Conservation (phyloP, 1,140 invertebrate species). For the Portunus trituberculatus region DNA sequence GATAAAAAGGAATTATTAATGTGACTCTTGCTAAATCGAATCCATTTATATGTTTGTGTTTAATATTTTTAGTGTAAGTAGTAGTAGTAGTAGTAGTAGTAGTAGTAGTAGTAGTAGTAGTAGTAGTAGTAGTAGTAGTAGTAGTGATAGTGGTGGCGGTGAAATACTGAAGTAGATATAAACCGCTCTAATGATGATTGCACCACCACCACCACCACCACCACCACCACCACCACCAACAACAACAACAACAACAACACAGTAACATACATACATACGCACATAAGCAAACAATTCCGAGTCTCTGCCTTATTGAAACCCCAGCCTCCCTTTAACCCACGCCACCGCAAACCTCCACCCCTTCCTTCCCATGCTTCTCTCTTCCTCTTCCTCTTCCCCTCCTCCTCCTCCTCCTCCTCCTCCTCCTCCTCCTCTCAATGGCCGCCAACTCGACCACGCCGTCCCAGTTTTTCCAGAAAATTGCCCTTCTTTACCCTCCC, state of each 20-base stretch:
- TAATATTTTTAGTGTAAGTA: not conserved
- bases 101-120: slow-evolving; percentile 12
- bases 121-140: not conserved
- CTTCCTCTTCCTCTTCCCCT: not conserved
- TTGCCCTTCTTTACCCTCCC: slow-evolving; percentile 64
- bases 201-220: not conserved
- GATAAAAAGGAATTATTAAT: no score
- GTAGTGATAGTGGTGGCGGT: not conserved
- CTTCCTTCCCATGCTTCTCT: not conserved
- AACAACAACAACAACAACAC: no score
- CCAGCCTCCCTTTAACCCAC: no score
- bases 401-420: not conserved
- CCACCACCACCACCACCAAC: no score
- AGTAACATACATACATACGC: no score
- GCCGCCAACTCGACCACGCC: not conserved
- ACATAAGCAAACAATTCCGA: no score
- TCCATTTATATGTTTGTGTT: no score
- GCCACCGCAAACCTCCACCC: no score
- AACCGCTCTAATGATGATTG: not conserved
- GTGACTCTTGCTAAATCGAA: no score
- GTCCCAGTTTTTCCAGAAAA: slow-evolving; percentile 65
- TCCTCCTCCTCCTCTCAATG: not conserved
- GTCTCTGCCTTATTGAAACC: no score
- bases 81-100: slow-evolving; percentile 22
- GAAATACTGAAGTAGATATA: not conserved